These are phyloP conservation scores for Laspeyria flexula DNA, from an alignment of 2,888 invertebrate genomes.

Conservation along the genomic window DNA sequence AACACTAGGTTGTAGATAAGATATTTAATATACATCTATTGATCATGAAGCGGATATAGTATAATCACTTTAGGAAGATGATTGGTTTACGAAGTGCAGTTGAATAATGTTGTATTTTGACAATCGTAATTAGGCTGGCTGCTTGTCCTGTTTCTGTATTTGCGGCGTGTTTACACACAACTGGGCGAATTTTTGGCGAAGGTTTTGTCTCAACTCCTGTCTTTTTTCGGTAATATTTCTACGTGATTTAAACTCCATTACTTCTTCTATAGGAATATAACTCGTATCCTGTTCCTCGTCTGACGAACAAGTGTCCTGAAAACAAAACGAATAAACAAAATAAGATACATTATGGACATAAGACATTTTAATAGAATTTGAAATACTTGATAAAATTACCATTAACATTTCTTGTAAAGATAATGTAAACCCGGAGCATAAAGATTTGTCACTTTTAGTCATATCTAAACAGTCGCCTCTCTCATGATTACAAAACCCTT, in stretches of 20 bases:
- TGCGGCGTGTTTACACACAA: conserved; percentile 88
- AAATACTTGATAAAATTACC: conserved; percentile 80
- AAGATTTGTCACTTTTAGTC: conserved; percentile 70
- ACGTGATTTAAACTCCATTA: conserved; percentile 94
- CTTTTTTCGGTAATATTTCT: conserved; percentile 92
- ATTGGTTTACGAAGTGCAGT: conserved; percentile 52
- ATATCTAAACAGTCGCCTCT: conserved; percentile 79
- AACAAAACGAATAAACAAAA: background rate
- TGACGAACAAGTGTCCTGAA: conserved; percentile 91
- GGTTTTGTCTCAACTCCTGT: conserved; percentile 92
- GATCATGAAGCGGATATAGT: conserved; percentile 33
- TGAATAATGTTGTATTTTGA: conserved; percentile 42
- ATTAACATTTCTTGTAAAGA: conserved; percentile 92
- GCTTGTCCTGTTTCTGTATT: conserved; percentile 54
- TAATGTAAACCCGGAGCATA: conserved; percentile 84
- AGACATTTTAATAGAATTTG: background rate
- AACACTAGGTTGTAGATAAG: conserved; percentile 22
- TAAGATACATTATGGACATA: background rate
- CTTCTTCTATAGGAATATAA: conserved; percentile 95
- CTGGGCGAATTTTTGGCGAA: conserved; percentile 93
- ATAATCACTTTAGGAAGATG: conserved; percentile 24
- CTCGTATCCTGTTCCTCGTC: conserved; percentile 91
- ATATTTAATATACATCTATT: conserved; percentile 31
- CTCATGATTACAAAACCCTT: conserved; percentile 94
- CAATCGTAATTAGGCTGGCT: conserved; percentile 52